Base-by-base conservation (phyloP, 53 echinoderm and acorn worm genomes). In the Mesocentrotus franciscanus region DNA sequence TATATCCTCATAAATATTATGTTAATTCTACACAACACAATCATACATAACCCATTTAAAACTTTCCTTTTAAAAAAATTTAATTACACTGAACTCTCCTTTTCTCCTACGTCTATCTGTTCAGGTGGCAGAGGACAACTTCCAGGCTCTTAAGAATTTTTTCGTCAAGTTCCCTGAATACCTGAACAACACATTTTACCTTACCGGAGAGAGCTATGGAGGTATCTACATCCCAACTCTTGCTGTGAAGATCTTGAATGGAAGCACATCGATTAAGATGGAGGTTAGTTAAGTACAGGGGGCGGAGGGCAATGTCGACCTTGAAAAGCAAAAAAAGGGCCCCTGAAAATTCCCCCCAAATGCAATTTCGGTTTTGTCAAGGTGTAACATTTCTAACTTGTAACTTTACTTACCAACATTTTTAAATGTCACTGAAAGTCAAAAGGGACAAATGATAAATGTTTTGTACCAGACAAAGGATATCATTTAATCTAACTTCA, bases 141-240 rank as follows among this genome's bases (percentile, higher is more conserved):
- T 95, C 70, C 79, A 92, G 58, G 98, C 98, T 56, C 95, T 98
- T 16, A 66, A 96, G 90, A 87, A 96, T 61, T 99, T 99, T 61
- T 99, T 99, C 71, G 56, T 94, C 90, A 99, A 99, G 92, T 99
- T 96, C 91, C 98, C 97, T 2, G 95, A 96, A 61, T 95, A 97
- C 71, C 64, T 61, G 16, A 95, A 74, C 32, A 99, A 99, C 93
- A 68, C 95, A 10, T 98, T 99, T 94, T 99, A 90, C 95, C 95
- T 99, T 35, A 90, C 97, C 56, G 98, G 99, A 17, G 98, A 99
- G 95, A 99, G 99, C 78, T 99, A 99, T 95, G 97, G 85, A 87
- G 99, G 99, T 0, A 93, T 97, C 60, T 99, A 99, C 78, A 94
- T 98, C 36, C 99, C 99, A 61, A 98, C 97, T 8, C 96, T 99